Percentiles rank a stretch among this genome's conserved stretches.
These are phyloP conservation scores for Lepidurus apus DNA, from an alignment of 1,140 invertebrate genomes.

Conservation along the genomic window DNA sequence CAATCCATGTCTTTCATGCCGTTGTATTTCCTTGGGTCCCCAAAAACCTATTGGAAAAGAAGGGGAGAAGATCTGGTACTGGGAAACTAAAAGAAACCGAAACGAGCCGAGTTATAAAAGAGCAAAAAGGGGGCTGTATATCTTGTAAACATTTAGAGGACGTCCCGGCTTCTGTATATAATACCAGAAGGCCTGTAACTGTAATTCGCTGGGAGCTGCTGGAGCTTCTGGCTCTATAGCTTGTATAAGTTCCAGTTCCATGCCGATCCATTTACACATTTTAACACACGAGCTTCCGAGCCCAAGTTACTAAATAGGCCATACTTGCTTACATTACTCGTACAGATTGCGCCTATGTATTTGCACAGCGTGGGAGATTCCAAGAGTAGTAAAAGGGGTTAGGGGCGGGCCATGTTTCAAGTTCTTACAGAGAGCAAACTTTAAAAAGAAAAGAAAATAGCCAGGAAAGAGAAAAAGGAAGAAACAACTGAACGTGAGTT, in stretches of 20 bases:
- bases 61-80: neutral
- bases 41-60: too few relatives aligned
- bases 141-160: constrained; percentile 15
- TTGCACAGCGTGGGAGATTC: neutral
- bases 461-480: neutral
- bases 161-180: neutral
- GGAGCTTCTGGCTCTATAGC: neutral
- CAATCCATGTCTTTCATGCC: too few relatives aligned
- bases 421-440: neutral
- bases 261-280: neutral
- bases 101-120: constrained; percentile 9
- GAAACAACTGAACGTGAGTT: neutral
- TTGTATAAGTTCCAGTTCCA: neutral
- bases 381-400: neutral
- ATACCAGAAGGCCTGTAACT: constrained; percentile 10
- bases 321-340: neutral
- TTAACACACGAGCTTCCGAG: too few relatives aligned
- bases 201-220: neutral
- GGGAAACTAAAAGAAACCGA: neutral
- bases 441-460: constrained; percentile 4
- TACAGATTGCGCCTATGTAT: neutral
- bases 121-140: constrained; percentile 4
- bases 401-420: neutral
- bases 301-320: neutral
- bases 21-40: too few relatives aligned